Base-by-base conservation (phyloP, 2,113 vertebrate genomes). In the Brienomyrus brachyistius region DNA sequence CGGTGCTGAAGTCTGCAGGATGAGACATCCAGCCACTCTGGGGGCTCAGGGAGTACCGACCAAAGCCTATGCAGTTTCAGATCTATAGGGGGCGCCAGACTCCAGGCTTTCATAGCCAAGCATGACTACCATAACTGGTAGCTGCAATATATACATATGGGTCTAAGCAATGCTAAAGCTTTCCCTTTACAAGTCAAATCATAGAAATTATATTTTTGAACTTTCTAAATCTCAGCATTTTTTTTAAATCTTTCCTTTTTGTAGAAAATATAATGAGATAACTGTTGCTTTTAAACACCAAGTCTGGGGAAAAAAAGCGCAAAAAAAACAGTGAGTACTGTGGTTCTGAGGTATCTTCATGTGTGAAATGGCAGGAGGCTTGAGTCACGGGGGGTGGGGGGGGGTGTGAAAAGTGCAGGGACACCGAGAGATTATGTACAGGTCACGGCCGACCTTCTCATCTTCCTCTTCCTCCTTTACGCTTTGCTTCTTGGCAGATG, bases 271-370 rank as follows among this genome's bases (percentile, higher is more conserved):
- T 56, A 66, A 62, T 62, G 31, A 56, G 50, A 50, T 52, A 51
- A 45, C n/a, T 88, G 56, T 54, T 62, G 40, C 56, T 62, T 88
- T 47, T 35, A 88, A 47, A 88, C 87, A 62, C 54, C 52, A 47
- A 51, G n/a, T 47, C 21, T 43, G 87, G 35, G 35, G 56, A 2
- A 1, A 47, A 27, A 45, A 88, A 88, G 56, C 86, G 9, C 54
- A 66, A 45, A 21, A 88, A 88, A 50, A 50, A 87, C 62, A 74
- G 88, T 83, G 43, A 77, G 70, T 43, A 9, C 74, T 88, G 70
- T 56, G 50, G 54, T 50, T 80, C 85, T 90, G 89, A 90, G 89
- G 89, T 90, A 90, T 87, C 86, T 90, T 83, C 89, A 87, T 40
- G 89, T 90, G 59, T 54, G 51, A 85, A 89, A 89, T 83, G 80